These are phyloP conservation scores for Apostichopus californicus DNA, from an alignment of 35 echinoderm and acorn worm genomes.

Conservation along the genomic window DNA sequence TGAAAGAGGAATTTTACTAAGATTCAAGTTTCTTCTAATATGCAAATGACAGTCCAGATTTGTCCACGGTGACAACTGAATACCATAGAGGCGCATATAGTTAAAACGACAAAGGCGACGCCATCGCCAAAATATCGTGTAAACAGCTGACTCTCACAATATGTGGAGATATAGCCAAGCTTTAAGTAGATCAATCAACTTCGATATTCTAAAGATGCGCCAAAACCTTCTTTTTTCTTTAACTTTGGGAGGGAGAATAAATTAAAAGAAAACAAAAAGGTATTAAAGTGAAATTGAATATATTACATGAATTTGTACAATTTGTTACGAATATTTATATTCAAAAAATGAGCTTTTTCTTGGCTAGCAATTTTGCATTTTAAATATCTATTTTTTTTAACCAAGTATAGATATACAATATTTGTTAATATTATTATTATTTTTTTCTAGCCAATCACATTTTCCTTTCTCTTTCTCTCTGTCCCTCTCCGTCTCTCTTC, in stretches of 20 bases:
- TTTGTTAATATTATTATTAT: background rate
- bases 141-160: too few species aligned
- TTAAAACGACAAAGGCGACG: background rate
- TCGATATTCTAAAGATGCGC: too few species aligned
- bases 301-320: slow-evolving; percentile 64
- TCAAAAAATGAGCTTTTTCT: slow-evolving; percentile 35
- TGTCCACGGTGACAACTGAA: background rate
- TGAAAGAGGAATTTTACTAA: too few species aligned
- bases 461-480: background rate
- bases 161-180: background rate
- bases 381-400: slow-evolving; percentile 33
- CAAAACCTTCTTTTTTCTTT: too few species aligned
- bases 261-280: slow-evolving; percentile 7
- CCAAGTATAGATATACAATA: background rate
- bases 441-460: slow-evolving; percentile 4
- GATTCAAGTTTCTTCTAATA: background rate
- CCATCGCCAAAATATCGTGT: background rate
- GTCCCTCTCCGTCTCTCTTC: too few species aligned
- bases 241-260: slow-evolving; percentile 14
- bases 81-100: background rate
- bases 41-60: background rate
- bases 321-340: slow-evolving; percentile 59
- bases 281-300: slow-evolving; percentile 52
- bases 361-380: slow-evolving; percentile 3
- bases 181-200: background rate